Base-by-base conservation (phyloP, 2,888 invertebrate genomes). In the Chloroclysta siterata region DNA sequence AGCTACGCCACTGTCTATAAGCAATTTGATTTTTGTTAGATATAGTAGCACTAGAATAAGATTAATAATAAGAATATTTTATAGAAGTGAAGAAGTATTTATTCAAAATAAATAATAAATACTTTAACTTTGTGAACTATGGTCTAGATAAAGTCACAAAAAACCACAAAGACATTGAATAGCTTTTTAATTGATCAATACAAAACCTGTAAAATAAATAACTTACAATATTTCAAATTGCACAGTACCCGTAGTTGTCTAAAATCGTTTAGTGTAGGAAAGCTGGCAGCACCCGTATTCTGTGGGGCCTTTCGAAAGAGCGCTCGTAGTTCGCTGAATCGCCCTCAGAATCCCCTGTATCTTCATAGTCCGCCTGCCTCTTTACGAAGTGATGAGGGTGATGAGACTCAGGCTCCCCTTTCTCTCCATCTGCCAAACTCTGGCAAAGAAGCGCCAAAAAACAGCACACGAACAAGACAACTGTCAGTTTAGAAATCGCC, bases 211-310 rank as follows among this genome's bases (percentile, higher is more conserved):
- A 2, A 17, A 17, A 10, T 17, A 17, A 46, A 46, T 46, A 46
- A 11, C 17, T 11, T 44, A 46, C 11, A 11, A 4, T 17, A 55
- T 42, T 44, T 11, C 2, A 44, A 11, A 53, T 68, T 70, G 69
- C 74, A 75, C 64, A 59, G 55, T 66, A 58, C 66, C 56, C 72
- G 58, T 60, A 42, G 28, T 11, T 57, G n/a, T 46, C 47, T 29
- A 51, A 17, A 53, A 42, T 44, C 0, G 7, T 44, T 64, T 72
- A 89, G 69, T 89, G 89, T 2, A 88, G 82, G 54, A 74, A 90
- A 6, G 84, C 89, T 55, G 88, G 89, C 61, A 88, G 48, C 10
- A 85, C 79, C 0, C 88, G 82, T 22, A 90, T 88, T 63, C 85
- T 85, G 72, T 80, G 88, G 0, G 87, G 85, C 36, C 81, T 79